phyloP scores from a whole-genome alignment of 2,888 invertebrate genomes.

The Stegophylla sp. region DNA sequence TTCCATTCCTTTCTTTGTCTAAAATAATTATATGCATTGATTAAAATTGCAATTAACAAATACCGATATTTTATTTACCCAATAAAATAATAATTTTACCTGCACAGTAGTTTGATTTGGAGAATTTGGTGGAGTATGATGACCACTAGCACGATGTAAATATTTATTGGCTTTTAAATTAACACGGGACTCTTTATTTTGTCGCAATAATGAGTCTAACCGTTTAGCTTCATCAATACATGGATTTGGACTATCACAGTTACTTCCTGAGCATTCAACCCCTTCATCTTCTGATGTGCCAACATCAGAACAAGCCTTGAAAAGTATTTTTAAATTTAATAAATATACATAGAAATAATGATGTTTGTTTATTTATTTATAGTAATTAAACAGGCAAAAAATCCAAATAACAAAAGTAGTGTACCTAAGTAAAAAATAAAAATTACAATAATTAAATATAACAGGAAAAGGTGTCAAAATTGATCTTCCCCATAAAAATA shows the following conservation, averaged over 20 bases:
- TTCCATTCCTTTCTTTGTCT: conserved; percentile 43
- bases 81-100: neutral
- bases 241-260: conserved; percentile 60
- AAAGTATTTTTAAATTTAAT: neutral
- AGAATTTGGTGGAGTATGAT: conserved; percentile 63
- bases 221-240: conserved; percentile 61
- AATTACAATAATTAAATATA: too few relatives aligned
- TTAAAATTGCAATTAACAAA: too few relatives aligned
- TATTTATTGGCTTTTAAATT: conserved; percentile 51
- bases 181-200: conserved; percentile 62
- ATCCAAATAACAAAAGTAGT: too few relatives aligned
- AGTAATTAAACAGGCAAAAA: neutral
- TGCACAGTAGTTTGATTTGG: conserved; percentile 60
- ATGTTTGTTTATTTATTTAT: too few relatives aligned
- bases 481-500: too few relatives aligned
- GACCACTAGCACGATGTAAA: conserved; percentile 46
- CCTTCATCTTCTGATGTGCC: conserved; percentile 61
- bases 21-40: neutral
- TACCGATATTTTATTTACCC: too few relatives aligned
- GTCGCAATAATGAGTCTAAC: conserved; percentile 64
- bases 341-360: neutral
- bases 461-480: too few relatives aligned
- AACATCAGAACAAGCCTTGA: conserved; percentile 50
- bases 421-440: too few relatives aligned
- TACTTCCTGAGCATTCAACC: conserved; percentile 60